phyloP scores from a whole-genome alignment of 2,888 invertebrate species.

The Dicyrtomina minuta region DNA sequence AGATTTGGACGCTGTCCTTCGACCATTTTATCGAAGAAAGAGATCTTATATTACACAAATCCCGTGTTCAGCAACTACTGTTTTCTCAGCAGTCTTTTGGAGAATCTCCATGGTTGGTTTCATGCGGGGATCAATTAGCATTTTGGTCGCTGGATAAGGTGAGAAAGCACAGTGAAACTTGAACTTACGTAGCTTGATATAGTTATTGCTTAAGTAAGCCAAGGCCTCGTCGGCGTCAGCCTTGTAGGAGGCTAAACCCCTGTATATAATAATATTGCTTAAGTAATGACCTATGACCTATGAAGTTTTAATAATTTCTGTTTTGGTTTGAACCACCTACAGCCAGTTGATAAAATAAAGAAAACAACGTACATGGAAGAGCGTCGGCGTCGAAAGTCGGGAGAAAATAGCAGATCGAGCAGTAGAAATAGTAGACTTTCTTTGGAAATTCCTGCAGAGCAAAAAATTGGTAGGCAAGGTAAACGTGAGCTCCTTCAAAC shows the following conservation, averaged over 20 bases:
- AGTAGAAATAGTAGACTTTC: conserved; percentile 40
- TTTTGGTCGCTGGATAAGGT: conserved; percentile 46
- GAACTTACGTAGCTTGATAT: neutral
- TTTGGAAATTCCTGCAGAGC: conserved; percentile 41
- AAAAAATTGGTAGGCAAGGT: conserved; percentile 53
- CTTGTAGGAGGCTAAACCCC: no score
- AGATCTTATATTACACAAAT: conserved; percentile 61
- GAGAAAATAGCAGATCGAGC: conserved; percentile 31
- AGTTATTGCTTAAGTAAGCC: no score
- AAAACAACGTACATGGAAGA: conserved; percentile 44
- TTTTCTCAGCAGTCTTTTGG: conserved; percentile 58
- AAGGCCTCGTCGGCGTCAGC: no score
- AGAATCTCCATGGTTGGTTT: conserved; percentile 40
- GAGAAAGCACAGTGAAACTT: neutral
- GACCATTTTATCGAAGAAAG: conserved; percentile 33
- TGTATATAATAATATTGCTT: no score
- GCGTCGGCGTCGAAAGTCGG: conserved; percentile 43
- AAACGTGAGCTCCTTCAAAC: conserved; percentile 56
- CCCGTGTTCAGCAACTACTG: conserved; percentile 60
- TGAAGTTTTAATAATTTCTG: no score
- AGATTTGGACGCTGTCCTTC: conserved; percentile 14
- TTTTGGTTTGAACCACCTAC: no score
- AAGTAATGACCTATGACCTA: no score
- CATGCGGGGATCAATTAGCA: conserved; percentile 47
- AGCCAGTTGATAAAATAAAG: conserved; percentile 38